A percentile compares a stretch with the other conserved stretches of the same genome.
Conservation (phyloP, 2,888 invertebrate genomes). For the Lymantria monacha region DNA sequence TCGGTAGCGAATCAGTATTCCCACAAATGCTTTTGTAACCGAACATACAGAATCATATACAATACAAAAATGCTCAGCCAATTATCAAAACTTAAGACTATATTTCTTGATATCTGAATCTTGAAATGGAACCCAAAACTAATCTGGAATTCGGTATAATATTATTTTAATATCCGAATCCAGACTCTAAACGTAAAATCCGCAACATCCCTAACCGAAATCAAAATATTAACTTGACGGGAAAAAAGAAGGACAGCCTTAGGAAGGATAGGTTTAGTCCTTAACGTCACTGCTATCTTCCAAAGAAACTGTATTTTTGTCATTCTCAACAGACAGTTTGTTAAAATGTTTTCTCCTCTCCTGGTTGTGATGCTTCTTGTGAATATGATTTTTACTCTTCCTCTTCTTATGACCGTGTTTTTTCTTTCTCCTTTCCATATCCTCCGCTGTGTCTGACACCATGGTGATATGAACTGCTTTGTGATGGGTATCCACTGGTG, state of each 20-base stretch:
- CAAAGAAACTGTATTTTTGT: conserved; percentile 51
- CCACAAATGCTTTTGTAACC: no score
- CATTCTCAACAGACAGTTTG: conserved; percentile 43
- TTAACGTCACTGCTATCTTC: conserved; percentile 50
- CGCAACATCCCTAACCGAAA: no score
- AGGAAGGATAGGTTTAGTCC: not conserved
- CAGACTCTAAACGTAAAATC: no score
- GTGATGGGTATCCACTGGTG: conserved; percentile 51
- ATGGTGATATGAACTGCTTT: conserved; percentile 28
- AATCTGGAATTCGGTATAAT: no score
- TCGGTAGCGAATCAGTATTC: no score
- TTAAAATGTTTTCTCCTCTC: conserved; percentile 53
- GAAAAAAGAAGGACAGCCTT: not conserved
- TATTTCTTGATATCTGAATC: no score
- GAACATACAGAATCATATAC: no score
- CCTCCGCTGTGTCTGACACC: conserved; percentile 24
- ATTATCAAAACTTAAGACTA: conserved; percentile 17
- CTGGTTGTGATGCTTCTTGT: conserved; percentile 57
- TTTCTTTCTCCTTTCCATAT: conserved; percentile 44
- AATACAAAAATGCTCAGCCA: conserved; percentile 14
- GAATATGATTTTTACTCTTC: conserved; percentile 25
- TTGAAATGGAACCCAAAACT: no score
- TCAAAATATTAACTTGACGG: no score
- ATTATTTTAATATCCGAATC: no score
- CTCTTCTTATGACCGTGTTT: conserved; percentile 57